A percentile compares a stretch with the other conserved stretches of the same genome.
phyloP scores from a whole-genome alignment of 2,797 vertebrate species.

The Gymnocypris eckloni region DNA sequence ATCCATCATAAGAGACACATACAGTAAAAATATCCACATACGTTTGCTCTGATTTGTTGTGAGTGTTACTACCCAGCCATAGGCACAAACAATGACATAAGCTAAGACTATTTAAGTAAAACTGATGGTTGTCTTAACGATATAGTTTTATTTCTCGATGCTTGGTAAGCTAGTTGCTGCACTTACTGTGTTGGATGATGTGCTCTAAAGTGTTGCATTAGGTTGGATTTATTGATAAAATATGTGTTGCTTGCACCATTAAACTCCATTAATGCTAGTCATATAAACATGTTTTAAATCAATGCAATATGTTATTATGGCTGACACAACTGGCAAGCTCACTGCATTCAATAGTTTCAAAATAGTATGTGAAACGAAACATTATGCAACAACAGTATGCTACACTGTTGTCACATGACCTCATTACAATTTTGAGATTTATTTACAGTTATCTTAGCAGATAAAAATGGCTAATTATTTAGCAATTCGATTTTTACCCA shows the following conservation, averaged over 20 bases:
- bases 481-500: neutral
- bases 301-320: neutral
- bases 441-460: neutral
- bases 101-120: neutral
- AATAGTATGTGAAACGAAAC: neutral
- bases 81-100: neutral
- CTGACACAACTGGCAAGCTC: neutral
- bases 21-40: neutral
- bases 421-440: neutral
- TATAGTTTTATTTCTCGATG: neutral
- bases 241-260: neutral
- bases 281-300: neutral
- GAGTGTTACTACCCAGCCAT: neutral
- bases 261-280: neutral
- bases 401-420: neutral
- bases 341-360: neutral
- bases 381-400: neutral
- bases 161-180: conserved; percentile 3
- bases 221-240: conserved; percentile 9
- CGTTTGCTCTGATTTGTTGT: neutral
- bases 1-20: conserved; percentile 14
- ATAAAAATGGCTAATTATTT: neutral
- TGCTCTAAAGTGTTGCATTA: neutral
- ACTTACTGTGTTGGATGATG: neutral
- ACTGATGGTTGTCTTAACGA: neutral